phyloP scores from a whole-genome alignment of 2,888 invertebrate genomes.

The Gryllus longicercus region DNA sequence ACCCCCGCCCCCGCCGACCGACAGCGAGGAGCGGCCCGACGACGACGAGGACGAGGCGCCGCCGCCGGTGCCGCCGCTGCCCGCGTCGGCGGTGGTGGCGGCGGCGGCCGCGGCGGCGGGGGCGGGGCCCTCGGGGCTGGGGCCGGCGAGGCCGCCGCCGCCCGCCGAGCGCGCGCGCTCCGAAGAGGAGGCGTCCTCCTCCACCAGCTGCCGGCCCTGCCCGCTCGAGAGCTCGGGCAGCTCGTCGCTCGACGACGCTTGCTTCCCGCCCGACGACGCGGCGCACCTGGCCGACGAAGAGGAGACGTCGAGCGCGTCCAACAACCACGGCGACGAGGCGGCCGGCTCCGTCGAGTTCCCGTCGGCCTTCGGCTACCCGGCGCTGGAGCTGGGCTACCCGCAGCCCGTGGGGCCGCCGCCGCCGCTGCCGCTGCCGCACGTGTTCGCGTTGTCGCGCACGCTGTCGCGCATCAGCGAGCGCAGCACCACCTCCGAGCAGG shows the following conservation, averaged over 20 bases:
- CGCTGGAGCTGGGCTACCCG: slow-evolving; percentile 58
- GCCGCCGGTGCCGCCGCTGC: neutral
- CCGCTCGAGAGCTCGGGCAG: slow-evolving; percentile 81
- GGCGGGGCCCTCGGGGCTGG: slow-evolving; percentile 30
- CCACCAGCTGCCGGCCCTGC: slow-evolving; percentile 59
- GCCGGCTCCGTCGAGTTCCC: slow-evolving; percentile 75
- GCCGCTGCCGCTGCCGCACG: slow-evolving; percentile 47
- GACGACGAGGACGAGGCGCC: slow-evolving; percentile 20
- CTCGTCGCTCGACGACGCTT: slow-evolving; percentile 80
- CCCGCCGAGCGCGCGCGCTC: slow-evolving; percentile 31
- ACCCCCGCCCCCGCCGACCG: neutral
- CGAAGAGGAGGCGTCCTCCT: slow-evolving; percentile 39
- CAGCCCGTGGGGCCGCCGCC: slow-evolving; percentile 65
- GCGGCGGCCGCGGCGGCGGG: neutral
- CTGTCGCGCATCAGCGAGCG: slow-evolving; percentile 83
- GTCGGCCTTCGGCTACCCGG: slow-evolving; percentile 69
- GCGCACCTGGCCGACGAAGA: slow-evolving; percentile 55
- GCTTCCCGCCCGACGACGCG: slow-evolving; percentile 65
- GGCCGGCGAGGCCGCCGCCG: slow-evolving; percentile 26
- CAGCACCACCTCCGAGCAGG: slow-evolving; percentile 82
- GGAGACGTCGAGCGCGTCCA: slow-evolving; percentile 53
- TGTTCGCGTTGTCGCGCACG: slow-evolving; percentile 71
- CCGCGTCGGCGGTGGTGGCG: neutral
- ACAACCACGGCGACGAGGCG: slow-evolving; percentile 47
- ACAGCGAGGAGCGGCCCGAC: slow-evolving; percentile 18